A percentile compares a stretch with the other conserved stretches of the same genome.
Conservation (phyloP, 2,113 vertebrate genomes). For the Bettongia penicillata region DNA sequence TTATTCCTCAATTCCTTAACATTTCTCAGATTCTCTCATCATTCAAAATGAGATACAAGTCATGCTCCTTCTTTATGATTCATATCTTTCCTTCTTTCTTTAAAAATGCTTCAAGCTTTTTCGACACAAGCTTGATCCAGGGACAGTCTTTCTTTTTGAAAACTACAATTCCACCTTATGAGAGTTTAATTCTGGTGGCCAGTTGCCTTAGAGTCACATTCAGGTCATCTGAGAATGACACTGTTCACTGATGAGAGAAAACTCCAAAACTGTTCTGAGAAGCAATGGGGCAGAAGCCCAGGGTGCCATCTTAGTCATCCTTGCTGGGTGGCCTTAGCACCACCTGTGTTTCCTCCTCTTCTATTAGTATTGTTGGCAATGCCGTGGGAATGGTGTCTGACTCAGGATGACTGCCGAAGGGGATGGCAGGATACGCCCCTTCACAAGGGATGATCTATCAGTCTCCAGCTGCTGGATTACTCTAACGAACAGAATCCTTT, state of each 20-base stretch:
- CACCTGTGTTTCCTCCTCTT: background rate
- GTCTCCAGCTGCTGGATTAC: slow-evolving; percentile 5
- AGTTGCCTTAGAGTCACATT: background rate
- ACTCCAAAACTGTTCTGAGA: background rate
- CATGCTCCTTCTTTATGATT: background rate
- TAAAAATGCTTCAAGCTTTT: background rate
- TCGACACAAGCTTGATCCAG: background rate
- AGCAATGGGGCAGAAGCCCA: background rate
- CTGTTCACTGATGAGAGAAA: background rate
- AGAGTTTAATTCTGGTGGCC: background rate
- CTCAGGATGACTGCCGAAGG: background rate
- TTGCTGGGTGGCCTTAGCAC: background rate
- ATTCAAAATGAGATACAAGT: background rate
- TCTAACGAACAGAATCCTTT: background rate
- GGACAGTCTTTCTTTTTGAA: background rate
- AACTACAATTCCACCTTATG: background rate
- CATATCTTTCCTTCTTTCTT: background rate
- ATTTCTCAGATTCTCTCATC: background rate
- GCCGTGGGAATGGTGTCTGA: background rate
- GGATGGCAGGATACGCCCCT: background rate
- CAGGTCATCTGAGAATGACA: background rate
- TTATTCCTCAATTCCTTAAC: background rate
- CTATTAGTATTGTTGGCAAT: background rate
- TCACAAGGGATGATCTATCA: background rate
- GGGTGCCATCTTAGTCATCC: background rate